Evolutionary conservation across 53 echinoderm and acorn worm species (phyloP), one percentile per base, ranked within the genome.

Genomic region (Pentamera pediparva): DNA sequence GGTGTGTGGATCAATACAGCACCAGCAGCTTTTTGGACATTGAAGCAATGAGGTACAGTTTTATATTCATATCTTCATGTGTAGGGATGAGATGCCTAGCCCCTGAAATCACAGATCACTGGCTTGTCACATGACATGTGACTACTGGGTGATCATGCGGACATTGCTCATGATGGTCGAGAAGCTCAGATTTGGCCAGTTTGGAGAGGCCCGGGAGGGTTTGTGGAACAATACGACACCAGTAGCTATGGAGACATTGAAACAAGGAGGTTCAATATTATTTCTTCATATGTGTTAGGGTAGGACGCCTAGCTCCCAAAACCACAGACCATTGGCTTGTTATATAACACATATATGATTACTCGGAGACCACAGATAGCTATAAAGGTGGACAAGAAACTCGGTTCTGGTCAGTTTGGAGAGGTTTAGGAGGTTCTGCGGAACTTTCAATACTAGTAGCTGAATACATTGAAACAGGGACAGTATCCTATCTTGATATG

Each of bases 201-300:
- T 96, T 82, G 96, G 96, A 32, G 96, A 96, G 40, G 96, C 91
- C 64, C 91, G 90, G 90, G 96, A 96, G 90, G 96, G 96, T 2
- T 76, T 90, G 30, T 96, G 96, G 96, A 96, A 96, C 58, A 91
- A 82, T 72, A 91, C 91, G 15, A 96, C 96, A 12, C 90, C 96
- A 7, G 96, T 96, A 9, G 96, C 96, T 15, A 96, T 96, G 75
- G 91, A 96, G 77, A 90, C 90, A 20, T 43, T 96, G 5, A 96
- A 96, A 80, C 81, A 84, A 83, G 91, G 96, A 91, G 24, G 47
- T 1, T 12, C 12, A n/a, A 1, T n/a, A 45, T n/a, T 15, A n/a
- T n/a, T n/a, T n/a, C n/a, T n/a, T n/a, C n/a, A n/a, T n/a, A n/a
- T n/a, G n/a, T n/a, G n/a, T n/a, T n/a, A n/a, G n/a, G n/a, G n/a